Conservation (phyloP, 1,140 invertebrate species). For the Drosophila nigromelanica region DNA sequence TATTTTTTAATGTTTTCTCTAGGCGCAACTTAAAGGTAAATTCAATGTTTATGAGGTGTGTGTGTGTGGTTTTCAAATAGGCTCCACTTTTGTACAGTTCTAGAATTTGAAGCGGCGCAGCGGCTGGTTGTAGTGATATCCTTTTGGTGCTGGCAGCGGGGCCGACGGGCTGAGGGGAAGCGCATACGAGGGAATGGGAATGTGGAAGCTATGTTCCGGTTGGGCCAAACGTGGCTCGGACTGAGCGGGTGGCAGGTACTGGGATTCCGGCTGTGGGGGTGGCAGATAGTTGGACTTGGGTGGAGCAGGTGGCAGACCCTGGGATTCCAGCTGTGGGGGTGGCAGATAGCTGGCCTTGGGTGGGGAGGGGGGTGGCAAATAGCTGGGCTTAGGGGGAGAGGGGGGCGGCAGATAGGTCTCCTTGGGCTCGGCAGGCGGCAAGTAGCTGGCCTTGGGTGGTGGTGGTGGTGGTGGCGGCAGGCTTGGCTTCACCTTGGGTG, state of each 20-base stretch:
- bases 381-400: conserved; percentile 11
- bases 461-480: conserved; percentile 34
- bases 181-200: conserved; percentile 67
- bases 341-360: conserved; percentile 51
- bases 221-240: conserved; percentile 21
- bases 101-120: conserved; percentile 62
- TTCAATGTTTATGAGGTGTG: conserved; percentile 26
- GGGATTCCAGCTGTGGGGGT: conserved; percentile 30
- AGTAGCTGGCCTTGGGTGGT: conserved; percentile 15
- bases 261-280: conserved; percentile 33
- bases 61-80: conserved; percentile 20
- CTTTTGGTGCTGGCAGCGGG: conserved; percentile 21
- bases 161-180: conserved; percentile 48
- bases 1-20: not conserved
- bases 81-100: not conserved
- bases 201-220: conserved; percentile 48
- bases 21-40: conserved; percentile 43
- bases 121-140: conserved; percentile 64
- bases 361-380: conserved; percentile 33
- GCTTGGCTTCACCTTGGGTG: conserved; percentile 30
- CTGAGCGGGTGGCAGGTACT: conserved; percentile 40
- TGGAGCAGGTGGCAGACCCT: conserved; percentile 48
- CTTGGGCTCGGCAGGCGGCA: conserved; percentile 35
- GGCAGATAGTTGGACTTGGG: conserved; percentile 53
- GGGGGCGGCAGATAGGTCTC: conserved; percentile 38